Evolutionary conservation across 2,888 invertebrate species (phyloP).

Genomic region (Carterocephalus palaemon): DNA sequence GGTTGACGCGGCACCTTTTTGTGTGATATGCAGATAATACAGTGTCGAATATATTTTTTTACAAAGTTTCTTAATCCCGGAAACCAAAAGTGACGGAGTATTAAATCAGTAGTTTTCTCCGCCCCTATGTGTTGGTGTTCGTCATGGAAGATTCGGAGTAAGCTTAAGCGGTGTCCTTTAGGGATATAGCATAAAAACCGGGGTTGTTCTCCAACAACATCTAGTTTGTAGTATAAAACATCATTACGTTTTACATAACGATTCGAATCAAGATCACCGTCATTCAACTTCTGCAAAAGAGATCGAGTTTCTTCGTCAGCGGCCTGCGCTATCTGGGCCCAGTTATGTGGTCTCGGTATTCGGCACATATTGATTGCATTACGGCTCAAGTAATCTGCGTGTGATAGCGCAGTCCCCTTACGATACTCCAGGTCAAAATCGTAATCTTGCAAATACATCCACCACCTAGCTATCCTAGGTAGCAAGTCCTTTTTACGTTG

Average conservation of each 20-base stretch:
- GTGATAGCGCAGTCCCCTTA: not conserved
- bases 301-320: not conserved
- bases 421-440: slow-evolving; percentile 1
- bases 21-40: not conserved
- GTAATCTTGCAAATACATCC: slow-evolving; percentile 36
- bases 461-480: slow-evolving; percentile 40
- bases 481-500: slow-evolving; percentile 36
- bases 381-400: slow-evolving; percentile 15
- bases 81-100: slow-evolving; percentile 6
- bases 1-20: not conserved
- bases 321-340: slow-evolving; percentile 27
- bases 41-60: not conserved
- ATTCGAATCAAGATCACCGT: not conserved
- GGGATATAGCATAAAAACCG: not conserved
- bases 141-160: not conserved
- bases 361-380: slow-evolving; percentile 1
- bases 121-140: not conserved
- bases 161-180: not conserved
- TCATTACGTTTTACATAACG: not conserved
- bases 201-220: not conserved
- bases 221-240: not conserved
- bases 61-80: not conserved
- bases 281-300: not conserved
- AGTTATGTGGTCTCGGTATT: slow-evolving; percentile 15
- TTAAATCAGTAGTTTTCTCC: not conserved